Evolutionary conservation across 2,113 vertebrate species (phyloP).

Genomic region (Capricornis sumatraensis): DNA sequence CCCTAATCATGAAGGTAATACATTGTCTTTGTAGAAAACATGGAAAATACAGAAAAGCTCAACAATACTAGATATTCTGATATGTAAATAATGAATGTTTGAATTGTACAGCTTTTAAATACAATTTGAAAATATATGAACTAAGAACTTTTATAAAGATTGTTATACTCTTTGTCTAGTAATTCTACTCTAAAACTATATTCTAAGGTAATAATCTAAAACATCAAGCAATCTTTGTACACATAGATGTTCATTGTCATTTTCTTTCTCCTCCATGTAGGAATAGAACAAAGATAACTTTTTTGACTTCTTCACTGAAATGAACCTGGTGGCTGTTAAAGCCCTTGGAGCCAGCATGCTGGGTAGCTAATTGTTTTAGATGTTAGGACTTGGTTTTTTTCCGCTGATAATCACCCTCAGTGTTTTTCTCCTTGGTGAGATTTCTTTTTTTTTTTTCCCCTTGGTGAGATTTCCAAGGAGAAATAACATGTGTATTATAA

Average conservation of each 20-base stretch:
- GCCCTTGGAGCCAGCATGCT: neutral
- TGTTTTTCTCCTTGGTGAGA: neutral
- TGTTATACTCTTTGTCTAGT: neutral
- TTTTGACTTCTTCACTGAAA: neutral
- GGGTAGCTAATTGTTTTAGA: neutral
- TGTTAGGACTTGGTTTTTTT: neutral
- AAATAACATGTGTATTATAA: neutral
- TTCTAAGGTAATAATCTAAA: neutral
- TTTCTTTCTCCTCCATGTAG: neutral
- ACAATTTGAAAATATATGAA: neutral
- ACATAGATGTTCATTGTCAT: neutral
- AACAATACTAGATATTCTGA: neutral
- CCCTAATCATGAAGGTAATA: neutral
- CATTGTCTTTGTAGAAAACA: neutral
- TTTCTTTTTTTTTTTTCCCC: neutral
- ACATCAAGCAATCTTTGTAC: neutral
- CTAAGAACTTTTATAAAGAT: neutral
- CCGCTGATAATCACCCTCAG: neutral
- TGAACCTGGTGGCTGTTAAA: neutral
- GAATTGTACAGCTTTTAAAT: neutral
- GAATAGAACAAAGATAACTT: neutral
- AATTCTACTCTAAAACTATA: neutral
- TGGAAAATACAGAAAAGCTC: neutral
- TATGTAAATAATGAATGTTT: neutral
- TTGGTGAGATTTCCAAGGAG: neutral